Evolutionary conservation across 2,797 vertebrate genomes (phyloP), one percentile per base, ranked within the genome.

Genomic region (Fratercula arctica): DNA sequence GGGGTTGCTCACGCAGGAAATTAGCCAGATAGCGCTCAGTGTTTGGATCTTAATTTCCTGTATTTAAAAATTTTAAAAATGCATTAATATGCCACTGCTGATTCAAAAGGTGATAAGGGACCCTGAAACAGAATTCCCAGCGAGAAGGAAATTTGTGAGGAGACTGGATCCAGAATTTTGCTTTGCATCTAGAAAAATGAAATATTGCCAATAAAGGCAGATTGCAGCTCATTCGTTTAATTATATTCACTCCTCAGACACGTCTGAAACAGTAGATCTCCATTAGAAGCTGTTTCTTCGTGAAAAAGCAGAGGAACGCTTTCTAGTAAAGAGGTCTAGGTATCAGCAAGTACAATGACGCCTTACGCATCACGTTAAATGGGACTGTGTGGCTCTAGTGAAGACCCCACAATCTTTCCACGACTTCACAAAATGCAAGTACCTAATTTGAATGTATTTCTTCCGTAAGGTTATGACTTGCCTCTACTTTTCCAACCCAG

Each of bases 281-380:
- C 41, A 21, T 4, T 43, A 64, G 21, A 46, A 60, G 5, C 43
- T 60, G 11, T 1, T 75, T 56, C 51, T 31, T 76, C 7, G 0
- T 7, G 41, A 41, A 45, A 64, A 68, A 17, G 35, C 63, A 29
- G 11, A 68, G 41, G 19, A 41, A 23, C 29, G 6, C n/a, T 78
- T 64, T 46, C 77, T 29, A 67, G 54, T 4, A 16, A 61, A 54
- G 28, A 79, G 45, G 15, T 64, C 53, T 33, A 51, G 18, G 29
- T 7, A 37, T 16, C 35, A 41, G 4, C 39, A 59, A 33, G 12
- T 24, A 28, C 4, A n/a, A 51, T 3, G 18, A 69, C 17, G 24
- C 14, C 9, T 41, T 11, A 1, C 3, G 10, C 4, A 15, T 35
- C 26, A 0, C 0, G 6, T 28, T 50, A 16, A n/a, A 21, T 1